These are phyloP conservation scores for Reticulitermes speratus DNA, from an alignment of 1,140 invertebrate species.

Conservation along the genomic window DNA sequence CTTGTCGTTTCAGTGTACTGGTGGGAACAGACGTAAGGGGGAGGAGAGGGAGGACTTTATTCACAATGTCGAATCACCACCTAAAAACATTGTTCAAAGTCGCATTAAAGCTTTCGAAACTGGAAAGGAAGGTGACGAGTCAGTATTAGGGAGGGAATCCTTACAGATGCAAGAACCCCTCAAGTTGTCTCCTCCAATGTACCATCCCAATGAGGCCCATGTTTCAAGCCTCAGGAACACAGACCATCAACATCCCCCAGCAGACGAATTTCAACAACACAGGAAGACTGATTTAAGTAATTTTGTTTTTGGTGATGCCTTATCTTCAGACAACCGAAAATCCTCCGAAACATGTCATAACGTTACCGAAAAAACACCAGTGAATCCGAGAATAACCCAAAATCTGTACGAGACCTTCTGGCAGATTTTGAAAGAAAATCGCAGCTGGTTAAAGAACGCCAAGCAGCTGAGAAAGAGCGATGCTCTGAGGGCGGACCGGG, in stretches of 20 bases:
- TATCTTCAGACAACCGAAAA: neutral
- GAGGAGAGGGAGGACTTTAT: neutral
- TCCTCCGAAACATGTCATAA: neutral
- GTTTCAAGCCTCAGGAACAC: slow-evolving; percentile 41
- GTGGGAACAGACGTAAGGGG: neutral
- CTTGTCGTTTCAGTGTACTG: slow-evolving; percentile 28
- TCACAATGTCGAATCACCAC: slow-evolving; percentile 37
- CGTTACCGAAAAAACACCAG: neutral
- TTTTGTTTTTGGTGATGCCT: neutral
- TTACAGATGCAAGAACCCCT: slow-evolving; percentile 51
- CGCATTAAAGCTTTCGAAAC: slow-evolving; percentile 54
- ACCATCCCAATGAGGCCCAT: slow-evolving; percentile 51
- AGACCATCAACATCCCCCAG: neutral
- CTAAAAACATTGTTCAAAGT: slow-evolving; percentile 54
- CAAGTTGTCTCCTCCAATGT: slow-evolving; percentile 45
- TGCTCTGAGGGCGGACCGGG: slow-evolving; percentile 39
- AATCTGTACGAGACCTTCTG: slow-evolving; percentile 54
- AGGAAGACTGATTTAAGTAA: neutral
- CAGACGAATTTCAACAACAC: neutral
- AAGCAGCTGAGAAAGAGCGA: slow-evolving; percentile 41
- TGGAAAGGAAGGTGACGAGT: slow-evolving; percentile 36
- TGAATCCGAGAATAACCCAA: slow-evolving; percentile 41
- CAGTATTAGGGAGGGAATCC: slow-evolving; percentile 40
- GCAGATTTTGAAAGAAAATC: slow-evolving; percentile 56
- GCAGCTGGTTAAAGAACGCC: slow-evolving; percentile 42